Percentiles rank a stretch among this genome's conserved stretches.
phyloP scores from a whole-genome alignment of 2,888 invertebrate species.

The Drosophila fungiperda region DNA sequence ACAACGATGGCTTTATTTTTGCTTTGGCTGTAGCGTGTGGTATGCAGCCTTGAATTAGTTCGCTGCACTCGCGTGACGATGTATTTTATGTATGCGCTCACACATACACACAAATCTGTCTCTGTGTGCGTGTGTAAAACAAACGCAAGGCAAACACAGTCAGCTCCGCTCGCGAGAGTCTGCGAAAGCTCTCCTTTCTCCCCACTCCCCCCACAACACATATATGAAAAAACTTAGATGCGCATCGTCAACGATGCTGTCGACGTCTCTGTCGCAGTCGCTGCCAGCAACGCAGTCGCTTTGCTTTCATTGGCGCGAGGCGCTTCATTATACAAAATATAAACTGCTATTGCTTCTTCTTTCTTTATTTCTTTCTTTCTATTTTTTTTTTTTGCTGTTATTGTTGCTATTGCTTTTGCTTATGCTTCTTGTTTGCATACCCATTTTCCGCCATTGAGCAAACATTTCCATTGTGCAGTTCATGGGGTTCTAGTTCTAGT shows the following conservation, averaged over 20 bases:
- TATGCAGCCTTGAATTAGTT: conserved; percentile 86
- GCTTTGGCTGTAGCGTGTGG: conserved; percentile 80
- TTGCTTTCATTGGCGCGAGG: conserved; percentile 66
- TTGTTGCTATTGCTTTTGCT: conserved; percentile 15
- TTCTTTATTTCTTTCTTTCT: conserved; percentile 1
- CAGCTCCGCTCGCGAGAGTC: conserved; percentile 53
- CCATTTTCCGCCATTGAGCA: conserved; percentile 72
- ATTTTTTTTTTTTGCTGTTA: neutral
- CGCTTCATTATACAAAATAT: conserved; percentile 62
- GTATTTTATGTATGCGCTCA: conserved; percentile 58
- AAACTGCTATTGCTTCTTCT: conserved; percentile 45
- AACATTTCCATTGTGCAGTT: conserved; percentile 56
- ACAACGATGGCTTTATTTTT: conserved; percentile 77
- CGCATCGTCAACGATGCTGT: conserved; percentile 55
- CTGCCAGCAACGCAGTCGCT: conserved; percentile 38
- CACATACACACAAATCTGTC: conserved; percentile 6
- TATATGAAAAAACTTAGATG: conserved; percentile 56
- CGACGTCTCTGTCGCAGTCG: conserved; percentile 22
- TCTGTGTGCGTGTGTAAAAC: conserved; percentile 25
- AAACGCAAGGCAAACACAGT: conserved; percentile 48
- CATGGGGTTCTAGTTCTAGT: conserved; percentile 34
- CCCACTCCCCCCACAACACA: conserved; percentile 21
- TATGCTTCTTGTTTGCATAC: conserved; percentile 74
- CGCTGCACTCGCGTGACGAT: conserved; percentile 85
- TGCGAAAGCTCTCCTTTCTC: conserved; percentile 58